These are phyloP conservation scores for Eledone cirrhosa DNA, from an alignment of 2,888 invertebrate species.

Conservation along the genomic window DNA sequence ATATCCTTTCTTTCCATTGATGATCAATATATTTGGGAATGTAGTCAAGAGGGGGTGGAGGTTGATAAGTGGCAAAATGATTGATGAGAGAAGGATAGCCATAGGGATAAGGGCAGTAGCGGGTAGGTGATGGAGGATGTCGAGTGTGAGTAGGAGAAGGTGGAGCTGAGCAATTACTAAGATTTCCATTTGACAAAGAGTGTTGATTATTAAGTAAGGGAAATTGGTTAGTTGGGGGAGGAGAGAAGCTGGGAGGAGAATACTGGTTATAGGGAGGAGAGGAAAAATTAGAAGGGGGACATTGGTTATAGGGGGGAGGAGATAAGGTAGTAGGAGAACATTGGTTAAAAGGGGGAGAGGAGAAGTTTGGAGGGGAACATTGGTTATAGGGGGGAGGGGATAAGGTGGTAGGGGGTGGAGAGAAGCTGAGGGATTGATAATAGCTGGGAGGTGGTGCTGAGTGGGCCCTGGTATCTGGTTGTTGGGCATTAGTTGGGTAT, in stretches of 20 bases:
- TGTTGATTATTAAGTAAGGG: too few relatives aligned
- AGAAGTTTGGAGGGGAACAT: too few relatives aligned
- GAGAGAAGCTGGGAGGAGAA: not conserved
- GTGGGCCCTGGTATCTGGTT: too few relatives aligned
- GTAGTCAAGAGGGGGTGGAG: constrained; percentile 3
- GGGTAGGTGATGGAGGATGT: not conserved
- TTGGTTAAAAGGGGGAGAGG: not conserved
- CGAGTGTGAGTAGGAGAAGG: constrained; percentile 10
- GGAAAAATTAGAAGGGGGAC: not conserved
- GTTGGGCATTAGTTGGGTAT: too few relatives aligned
- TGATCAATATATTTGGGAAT: constrained; percentile 8
- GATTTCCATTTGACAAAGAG: too few relatives aligned
- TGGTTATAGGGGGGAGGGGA: too few relatives aligned
- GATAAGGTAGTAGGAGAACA: not conserved
- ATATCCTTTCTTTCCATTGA: constrained; percentile 21
- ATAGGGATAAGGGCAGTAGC: constrained; percentile 15
- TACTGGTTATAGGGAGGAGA: not conserved
- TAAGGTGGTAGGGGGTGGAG: too few relatives aligned
- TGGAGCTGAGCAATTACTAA: not conserved
- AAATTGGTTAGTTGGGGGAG: not conserved
- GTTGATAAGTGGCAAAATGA: constrained; percentile 22
- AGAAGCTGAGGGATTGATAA: too few relatives aligned
- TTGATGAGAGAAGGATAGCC: constrained; percentile 21
- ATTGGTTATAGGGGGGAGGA: not conserved
- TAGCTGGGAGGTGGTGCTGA: too few relatives aligned